Evolutionary conservation across 2,113 vertebrate genomes (phyloP), one percentile per base, ranked within the genome.

Genomic region (Cyanoramphus novaezelandiae): DNA sequence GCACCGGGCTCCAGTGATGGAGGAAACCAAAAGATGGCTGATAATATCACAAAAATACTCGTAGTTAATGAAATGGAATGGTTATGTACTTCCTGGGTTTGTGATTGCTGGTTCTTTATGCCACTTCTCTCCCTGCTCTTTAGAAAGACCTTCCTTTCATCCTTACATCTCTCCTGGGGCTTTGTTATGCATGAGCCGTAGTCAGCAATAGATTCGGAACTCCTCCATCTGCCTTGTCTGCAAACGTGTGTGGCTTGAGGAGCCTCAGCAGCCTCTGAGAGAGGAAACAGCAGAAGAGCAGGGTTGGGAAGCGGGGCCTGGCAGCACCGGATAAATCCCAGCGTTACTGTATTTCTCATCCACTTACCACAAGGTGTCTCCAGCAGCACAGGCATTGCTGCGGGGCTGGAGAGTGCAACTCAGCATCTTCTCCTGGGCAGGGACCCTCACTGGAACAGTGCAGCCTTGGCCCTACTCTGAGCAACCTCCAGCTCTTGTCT

Each of bases 281-380:
- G 7, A 11, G 29, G 25, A 16, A 50, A 49, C 35, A 78, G 13
- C 9, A 0, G 8, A 11, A 0, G 8, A 11, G 43, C 2, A 5
- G 31, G 35, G 12, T 9, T 17, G 39, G n/a, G 52, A 59, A 59
- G 63, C 71, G 10, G 81, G 17, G 39, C 4, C 39, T 21, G 60
- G 17, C 17, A 60, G n/a, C 77, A 0, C 53, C 82, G 39, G 11
- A 35, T 1, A 17, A 21, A 33, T 74, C 12, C 2, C 67, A 77
- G 29, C 20, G 0, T 63, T 50, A 2, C 21, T 19, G 0, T 46
- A 4, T 55, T 60, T 47, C 88, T 21, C 37, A 52, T 53, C 68
- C 52, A 0, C 4, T 33, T 71, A 33, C 97, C 97, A 95, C 94
- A 77, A 97, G 97, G 92, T 95, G 97, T 97, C 97, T 81, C 94